These are phyloP conservation scores for Phocoena phocoena DNA, from an alignment of 2,113 vertebrate genomes.

Conservation along the genomic window DNA sequence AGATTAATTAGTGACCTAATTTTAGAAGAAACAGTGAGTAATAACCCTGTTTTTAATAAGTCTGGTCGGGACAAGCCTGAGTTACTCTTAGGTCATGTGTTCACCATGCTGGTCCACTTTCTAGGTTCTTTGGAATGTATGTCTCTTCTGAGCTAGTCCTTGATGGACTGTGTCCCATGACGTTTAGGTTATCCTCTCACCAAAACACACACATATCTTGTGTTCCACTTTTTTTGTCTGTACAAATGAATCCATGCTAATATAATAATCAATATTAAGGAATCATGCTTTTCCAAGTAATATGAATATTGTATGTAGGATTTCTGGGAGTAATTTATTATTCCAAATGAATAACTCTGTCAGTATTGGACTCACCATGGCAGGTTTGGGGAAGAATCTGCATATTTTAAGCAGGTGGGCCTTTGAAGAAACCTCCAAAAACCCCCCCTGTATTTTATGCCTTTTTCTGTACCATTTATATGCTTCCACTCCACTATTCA, in stretches of 20 bases:
- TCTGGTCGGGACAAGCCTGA: not conserved
- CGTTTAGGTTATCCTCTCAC: not conserved
- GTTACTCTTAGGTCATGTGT: not conserved
- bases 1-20: conserved; percentile 30
- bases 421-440: not conserved
- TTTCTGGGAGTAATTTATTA: not conserved
- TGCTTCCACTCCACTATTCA: not conserved
- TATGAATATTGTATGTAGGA: not conserved
- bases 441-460: not conserved
- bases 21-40: conserved; percentile 43
- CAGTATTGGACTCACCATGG: not conserved
- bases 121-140: not conserved
- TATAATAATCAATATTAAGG: not conserved
- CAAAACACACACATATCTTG: not conserved
- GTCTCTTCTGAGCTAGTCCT: not conserved
- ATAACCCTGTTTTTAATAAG: not conserved
- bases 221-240: not conserved
- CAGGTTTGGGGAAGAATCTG: not conserved
- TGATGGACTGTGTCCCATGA: not conserved
- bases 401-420: not conserved
- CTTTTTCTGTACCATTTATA: not conserved
- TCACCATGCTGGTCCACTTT: not conserved
- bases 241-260: not conserved
- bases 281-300: not conserved
- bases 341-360: not conserved